These are phyloP conservation scores for Polyodon spathula DNA, from an alignment of 2,113 vertebrate genomes.

Conservation along the genomic window DNA sequence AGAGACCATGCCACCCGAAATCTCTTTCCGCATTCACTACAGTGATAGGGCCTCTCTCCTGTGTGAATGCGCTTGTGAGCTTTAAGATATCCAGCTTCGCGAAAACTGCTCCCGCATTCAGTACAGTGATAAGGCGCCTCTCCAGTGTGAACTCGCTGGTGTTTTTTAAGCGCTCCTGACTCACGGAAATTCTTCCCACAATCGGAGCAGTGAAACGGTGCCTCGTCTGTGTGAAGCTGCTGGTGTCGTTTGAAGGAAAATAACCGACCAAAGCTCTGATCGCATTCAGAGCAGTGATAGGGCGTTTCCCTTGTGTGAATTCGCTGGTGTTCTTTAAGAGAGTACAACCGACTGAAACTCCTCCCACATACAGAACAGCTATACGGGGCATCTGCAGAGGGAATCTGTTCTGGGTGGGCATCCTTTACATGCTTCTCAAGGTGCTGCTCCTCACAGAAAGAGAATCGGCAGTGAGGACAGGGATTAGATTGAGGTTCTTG, in stretches of 20 bases:
- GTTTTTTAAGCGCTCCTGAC: neutral
- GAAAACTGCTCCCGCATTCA: neutral
- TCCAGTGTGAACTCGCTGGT: neutral
- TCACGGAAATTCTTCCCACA: neutral
- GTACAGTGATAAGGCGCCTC: neutral
- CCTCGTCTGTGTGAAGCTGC: neutral
- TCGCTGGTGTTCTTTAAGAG: neutral
- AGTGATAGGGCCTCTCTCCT: neutral
- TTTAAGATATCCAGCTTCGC: neutral
- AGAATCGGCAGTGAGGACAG: neutral
- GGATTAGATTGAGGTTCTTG: too few relatives aligned
- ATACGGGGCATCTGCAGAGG: neutral
- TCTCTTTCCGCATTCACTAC: neutral
- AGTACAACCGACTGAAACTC: neutral
- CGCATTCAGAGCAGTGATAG: neutral
- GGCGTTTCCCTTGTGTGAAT: neutral
- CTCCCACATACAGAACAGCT: neutral
- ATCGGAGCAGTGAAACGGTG: neutral
- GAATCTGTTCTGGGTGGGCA: too few relatives aligned
- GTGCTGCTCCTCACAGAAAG: neutral
- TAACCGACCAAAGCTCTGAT: neutral
- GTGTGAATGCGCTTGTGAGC: conserved; percentile 1
- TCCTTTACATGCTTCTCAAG: neutral
- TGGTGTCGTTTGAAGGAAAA: neutral
- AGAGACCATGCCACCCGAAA: too few relatives aligned